A percentile compares a stretch with the other conserved stretches of the same genome.
Conservation (phyloP, 1,140 invertebrate species). For the Anadara kagoshimensis region DNA sequence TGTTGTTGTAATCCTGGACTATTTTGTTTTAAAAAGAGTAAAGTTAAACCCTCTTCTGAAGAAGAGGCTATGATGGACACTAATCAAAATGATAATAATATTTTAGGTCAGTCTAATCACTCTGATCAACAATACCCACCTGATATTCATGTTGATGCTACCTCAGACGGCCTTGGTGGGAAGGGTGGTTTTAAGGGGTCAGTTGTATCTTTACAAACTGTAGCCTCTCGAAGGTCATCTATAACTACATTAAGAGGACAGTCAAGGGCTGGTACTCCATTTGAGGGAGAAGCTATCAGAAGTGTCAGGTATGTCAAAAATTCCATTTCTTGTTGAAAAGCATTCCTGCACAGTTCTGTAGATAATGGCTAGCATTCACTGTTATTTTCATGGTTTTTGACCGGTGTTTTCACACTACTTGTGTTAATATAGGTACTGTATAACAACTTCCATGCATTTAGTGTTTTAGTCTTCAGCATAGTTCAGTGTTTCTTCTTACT, state of each 20-base stretch:
- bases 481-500: too few relatives aligned
- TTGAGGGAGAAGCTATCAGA: conserved; percentile 35
- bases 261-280: conserved; percentile 53
- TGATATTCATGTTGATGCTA: conserved; percentile 37
- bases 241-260: conserved; percentile 43
- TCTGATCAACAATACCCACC: conserved; percentile 14
- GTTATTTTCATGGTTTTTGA: too few relatives aligned
- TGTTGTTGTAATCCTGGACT: conserved; percentile 19
- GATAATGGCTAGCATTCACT: too few relatives aligned
- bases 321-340: conserved; percentile 6
- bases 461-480: too few relatives aligned
- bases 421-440: too few relatives aligned
- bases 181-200: conserved; percentile 36
- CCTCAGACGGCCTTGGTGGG: conserved; percentile 30
- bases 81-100: conserved; percentile 20
- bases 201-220: conserved; percentile 37
- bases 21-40: conserved; percentile 21
- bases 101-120: neutral
- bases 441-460: too few relatives aligned
- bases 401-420: too few relatives aligned
- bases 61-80: conserved; percentile 21
- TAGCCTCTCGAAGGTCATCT: conserved; percentile 47
- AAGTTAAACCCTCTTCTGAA: conserved; percentile 25
- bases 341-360: too few relatives aligned
- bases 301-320: conserved; percentile 39